Evolutionary conservation across 2,113 vertebrate species (phyloP).

Genomic region (Microcebus lehilahytsara): DNA sequence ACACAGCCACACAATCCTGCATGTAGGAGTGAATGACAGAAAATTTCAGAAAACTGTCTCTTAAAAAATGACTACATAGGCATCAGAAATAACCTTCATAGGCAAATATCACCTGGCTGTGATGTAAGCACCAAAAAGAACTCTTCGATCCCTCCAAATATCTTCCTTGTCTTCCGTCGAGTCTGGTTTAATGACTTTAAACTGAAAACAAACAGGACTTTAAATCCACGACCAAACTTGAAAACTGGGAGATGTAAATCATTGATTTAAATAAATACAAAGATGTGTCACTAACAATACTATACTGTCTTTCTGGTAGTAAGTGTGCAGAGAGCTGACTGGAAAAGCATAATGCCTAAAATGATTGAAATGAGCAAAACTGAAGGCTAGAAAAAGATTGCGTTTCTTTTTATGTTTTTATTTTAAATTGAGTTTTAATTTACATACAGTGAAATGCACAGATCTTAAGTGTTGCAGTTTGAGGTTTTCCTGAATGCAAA

Average conservation of each 20-base stretch:
- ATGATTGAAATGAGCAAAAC: neutral
- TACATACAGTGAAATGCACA: neutral
- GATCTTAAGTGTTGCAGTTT: neutral
- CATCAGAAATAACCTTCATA: neutral
- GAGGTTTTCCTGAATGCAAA: neutral
- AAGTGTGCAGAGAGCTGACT: neutral
- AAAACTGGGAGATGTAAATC: constrained; percentile 12
- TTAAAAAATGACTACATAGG: neutral
- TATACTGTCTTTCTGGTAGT: neutral
- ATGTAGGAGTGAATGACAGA: neutral
- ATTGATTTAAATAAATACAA: neutral
- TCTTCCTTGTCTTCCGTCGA: neutral
- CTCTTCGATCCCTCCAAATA: neutral
- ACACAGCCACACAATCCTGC: neutral
- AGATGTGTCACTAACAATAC: neutral
- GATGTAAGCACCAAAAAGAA: neutral
- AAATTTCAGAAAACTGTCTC: neutral
- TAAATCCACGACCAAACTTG: neutral
- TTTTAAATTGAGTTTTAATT: neutral
- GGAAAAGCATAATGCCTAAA: neutral
- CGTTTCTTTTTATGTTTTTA: neutral
- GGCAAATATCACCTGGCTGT: fast-evolving
- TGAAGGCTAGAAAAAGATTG: neutral
- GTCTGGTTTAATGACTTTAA: neutral
- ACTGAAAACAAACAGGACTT: neutral